Conservation (phyloP, 2,888 invertebrate species). For the Nezara viridula region DNA sequence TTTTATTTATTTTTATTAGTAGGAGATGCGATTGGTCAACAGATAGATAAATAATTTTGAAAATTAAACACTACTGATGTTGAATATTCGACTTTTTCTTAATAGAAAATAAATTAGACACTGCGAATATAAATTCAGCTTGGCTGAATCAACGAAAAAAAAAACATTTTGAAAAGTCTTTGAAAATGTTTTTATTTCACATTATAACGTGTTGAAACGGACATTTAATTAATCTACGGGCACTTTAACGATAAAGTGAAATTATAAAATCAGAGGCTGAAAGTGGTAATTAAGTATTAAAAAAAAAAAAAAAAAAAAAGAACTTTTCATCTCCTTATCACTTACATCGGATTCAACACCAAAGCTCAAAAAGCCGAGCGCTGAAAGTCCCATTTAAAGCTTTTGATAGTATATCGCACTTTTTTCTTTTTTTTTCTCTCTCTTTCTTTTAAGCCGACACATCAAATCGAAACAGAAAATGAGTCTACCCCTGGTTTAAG, state of each 20-base stretch:
- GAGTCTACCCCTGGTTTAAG: background rate
- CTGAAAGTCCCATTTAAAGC: background rate
- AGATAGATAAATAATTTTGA: too few relatives aligned
- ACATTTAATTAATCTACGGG: background rate
- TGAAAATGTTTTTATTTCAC: background rate
- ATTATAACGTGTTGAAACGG: background rate
- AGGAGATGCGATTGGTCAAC: too few relatives aligned
- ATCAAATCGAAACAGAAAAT: background rate
- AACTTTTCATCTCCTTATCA: background rate
- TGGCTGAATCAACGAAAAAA: background rate
- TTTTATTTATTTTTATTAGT: too few relatives aligned
- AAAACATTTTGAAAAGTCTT: background rate
- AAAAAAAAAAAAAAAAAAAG: background rate
- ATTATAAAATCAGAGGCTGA: background rate
- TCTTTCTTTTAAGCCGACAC: background rate
- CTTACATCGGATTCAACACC: background rate
- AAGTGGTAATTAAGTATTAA: conserved; percentile 6
- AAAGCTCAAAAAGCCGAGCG: background rate
- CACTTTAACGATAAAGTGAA: background rate
- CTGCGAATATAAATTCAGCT: too few relatives aligned
- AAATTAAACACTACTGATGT: too few relatives aligned
- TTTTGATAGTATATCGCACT: background rate
- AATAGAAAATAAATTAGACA: too few relatives aligned
- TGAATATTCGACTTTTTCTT: too few relatives aligned
- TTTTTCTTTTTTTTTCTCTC: background rate